Percentiles rank a stretch among this genome's conserved stretches.
phyloP scores from a whole-genome alignment of 2,113 vertebrate genomes.

The Struthio camelus region DNA sequence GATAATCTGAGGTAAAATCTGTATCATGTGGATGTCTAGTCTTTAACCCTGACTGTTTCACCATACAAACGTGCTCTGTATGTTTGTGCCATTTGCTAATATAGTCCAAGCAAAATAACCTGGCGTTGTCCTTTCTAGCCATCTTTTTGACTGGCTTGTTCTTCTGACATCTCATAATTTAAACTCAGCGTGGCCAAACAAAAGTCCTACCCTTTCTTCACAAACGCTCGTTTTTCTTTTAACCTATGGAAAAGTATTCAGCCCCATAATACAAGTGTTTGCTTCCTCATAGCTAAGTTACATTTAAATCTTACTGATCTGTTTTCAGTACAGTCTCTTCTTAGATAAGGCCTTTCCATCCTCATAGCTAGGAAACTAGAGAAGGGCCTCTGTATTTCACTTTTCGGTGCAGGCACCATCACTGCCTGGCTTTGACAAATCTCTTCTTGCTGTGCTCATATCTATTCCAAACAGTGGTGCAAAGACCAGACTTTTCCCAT shows the following conservation, averaged over 20 bases:
- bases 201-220: background rate
- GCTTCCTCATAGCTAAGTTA: background rate
- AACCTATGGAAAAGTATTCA: background rate
- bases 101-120: background rate
- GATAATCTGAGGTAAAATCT: background rate
- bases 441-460: background rate
- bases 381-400: background rate
- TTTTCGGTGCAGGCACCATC: background rate
- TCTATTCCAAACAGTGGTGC: background rate
- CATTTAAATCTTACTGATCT: background rate
- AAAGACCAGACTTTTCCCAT: background rate
- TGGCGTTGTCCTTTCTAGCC: background rate
- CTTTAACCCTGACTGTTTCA: background rate
- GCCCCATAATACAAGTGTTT: background rate
- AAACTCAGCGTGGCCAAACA: background rate
- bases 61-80: background rate
- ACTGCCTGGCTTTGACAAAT: background rate
- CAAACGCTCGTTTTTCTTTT: background rate
- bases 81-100: background rate
- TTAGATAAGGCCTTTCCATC: background rate
- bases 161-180: background rate
- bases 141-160: background rate
- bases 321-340: background rate
- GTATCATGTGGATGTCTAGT: background rate
- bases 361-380: background rate